These are phyloP conservation scores for Notodonta dromedarius DNA, from an alignment of 2,888 invertebrate genomes.

Conservation along the genomic window DNA sequence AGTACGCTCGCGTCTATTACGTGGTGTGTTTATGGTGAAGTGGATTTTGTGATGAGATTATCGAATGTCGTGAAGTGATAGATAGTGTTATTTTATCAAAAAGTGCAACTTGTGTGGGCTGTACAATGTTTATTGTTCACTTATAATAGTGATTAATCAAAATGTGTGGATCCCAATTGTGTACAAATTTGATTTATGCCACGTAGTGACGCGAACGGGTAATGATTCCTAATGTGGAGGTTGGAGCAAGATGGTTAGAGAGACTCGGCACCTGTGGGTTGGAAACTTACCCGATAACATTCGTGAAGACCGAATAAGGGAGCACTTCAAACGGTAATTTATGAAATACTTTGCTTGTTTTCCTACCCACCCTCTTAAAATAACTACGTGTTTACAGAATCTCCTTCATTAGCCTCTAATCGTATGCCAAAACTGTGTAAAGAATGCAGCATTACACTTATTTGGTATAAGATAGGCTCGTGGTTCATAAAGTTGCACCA, in stretches of 20 bases:
- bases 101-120: slow-evolving; percentile 72
- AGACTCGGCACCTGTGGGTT: slow-evolving; percentile 99
- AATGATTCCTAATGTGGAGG: slow-evolving; percentile 95
- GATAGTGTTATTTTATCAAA: slow-evolving; percentile 72
- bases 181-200: slow-evolving; percentile 84
- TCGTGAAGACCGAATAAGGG: slow-evolving; percentile 98
- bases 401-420: no score
- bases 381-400: no score
- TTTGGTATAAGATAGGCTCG: no score
- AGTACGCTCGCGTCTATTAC: slow-evolving; percentile 82
- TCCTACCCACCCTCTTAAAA: no score
- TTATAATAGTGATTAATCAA: slow-evolving; percentile 74
- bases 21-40: slow-evolving; percentile 82
- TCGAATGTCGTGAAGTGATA: slow-evolving; percentile 82
- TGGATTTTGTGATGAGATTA: slow-evolving; percentile 81
- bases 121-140: slow-evolving; percentile 71
- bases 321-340: slow-evolving; percentile 97
- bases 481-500: no score
- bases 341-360: neutral
- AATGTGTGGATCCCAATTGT: slow-evolving; percentile 81
- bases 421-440: no score
- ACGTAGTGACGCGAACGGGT: slow-evolving; percentile 86
- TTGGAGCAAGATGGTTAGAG: slow-evolving; percentile 99
- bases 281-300: slow-evolving; percentile 99
- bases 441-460: no score